phyloP scores from a whole-genome alignment of 2,888 invertebrate genomes.

The Saturnia japonica region DNA sequence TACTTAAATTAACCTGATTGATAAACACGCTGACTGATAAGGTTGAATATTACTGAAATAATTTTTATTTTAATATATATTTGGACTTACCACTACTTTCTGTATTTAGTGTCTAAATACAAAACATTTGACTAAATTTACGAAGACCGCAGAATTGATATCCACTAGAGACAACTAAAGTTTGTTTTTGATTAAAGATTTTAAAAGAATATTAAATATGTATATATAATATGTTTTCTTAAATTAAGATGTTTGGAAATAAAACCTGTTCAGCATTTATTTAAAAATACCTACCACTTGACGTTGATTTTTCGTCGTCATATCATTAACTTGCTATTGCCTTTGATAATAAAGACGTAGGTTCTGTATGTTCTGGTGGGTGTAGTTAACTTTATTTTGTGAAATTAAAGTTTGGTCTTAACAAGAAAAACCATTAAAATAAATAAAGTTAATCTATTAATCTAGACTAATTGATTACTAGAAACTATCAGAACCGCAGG shows the following conservation, averaged over 20 bases:
- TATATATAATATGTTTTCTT: no score
- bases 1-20: no score
- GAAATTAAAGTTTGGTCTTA: neutral
- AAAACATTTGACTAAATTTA: no score
- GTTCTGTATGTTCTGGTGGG: neutral
- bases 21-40: no score
- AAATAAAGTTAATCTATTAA: neutral
- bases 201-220: neutral
- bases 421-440: neutral
- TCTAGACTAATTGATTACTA: neutral
- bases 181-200: neutral
- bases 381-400: neutral
- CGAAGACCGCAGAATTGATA: neutral
- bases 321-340: neutral
- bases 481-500: neutral
- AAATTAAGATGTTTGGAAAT: neutral
- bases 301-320: no score
- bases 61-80: no score
- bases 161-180: neutral
- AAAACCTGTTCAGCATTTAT: no score
- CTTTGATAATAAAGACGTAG: neutral
- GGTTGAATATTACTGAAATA: no score
- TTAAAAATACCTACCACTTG: no score
- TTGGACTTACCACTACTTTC: no score
- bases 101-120: no score